phyloP scores from a whole-genome alignment of 2,888 invertebrate genomes.

The Stenotaenia linearis region DNA sequence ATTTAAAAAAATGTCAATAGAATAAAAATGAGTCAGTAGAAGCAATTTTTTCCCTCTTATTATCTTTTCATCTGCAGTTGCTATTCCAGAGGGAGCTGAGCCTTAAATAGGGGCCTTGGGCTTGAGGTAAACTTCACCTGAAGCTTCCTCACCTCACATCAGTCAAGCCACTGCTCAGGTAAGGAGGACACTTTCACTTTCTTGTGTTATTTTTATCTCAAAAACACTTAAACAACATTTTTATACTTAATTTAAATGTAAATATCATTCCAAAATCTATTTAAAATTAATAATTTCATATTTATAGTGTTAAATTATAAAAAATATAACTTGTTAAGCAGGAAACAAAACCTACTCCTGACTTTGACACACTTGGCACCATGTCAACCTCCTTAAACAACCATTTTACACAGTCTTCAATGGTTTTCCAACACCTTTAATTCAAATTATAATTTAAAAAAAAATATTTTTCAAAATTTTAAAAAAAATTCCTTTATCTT shows the following conservation, averaged over 20 bases:
- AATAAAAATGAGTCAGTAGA: conserved; percentile 19
- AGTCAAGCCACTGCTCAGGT: conserved; percentile 19
- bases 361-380: conserved; percentile 11
- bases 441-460: background rate
- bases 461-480: background rate
- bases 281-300: no score
- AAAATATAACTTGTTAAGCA: background rate
- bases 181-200: conserved; percentile 10
- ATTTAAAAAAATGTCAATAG: no score
- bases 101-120: conserved; percentile 26
- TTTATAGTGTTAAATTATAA: no score
- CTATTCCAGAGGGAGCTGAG: conserved; percentile 26
- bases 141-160: conserved; percentile 23
- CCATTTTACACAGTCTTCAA: background rate
- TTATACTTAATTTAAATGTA: no score
- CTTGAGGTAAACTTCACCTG: conserved; percentile 10
- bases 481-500: background rate
- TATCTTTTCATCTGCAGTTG: conserved; percentile 1
- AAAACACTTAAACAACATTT: background rate
- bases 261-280: no score
- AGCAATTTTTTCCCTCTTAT: background rate
- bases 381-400: background rate
- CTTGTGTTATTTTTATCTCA: background rate
- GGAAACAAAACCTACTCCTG: background rate
- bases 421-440: background rate